Base-by-base conservation (phyloP, 2,797 vertebrate species). In the Tenualosa ilisha region DNA sequence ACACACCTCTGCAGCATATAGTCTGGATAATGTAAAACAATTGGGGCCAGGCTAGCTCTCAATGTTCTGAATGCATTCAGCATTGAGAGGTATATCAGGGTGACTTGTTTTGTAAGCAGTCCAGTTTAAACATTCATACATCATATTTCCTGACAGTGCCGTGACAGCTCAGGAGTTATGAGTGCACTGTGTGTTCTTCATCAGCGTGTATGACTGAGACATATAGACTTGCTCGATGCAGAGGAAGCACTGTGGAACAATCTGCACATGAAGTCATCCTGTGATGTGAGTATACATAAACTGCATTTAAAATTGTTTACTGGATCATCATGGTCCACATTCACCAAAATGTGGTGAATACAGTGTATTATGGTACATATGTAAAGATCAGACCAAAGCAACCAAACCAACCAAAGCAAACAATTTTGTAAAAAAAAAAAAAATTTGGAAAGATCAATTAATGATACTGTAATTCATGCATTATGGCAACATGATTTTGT, bases 81-180 rank as follows among this genome's bases (percentile, higher is more conserved):
- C 56, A 85, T 87, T 31, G 40, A 90, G 88, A 93, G 89, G 91
- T 84, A 92, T 87, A 72, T 92, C 92, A 94, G 90, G 87, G 26
- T 85, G 92, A 88, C 83, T 91, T 93, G 92, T 94, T 94, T 92
- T 92, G 93, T 91, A 94, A 94, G 90, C 89, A 92, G 84, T 82
- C 85, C 53, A 54, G 86, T 92, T 85, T 86, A 89, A 93, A 92
- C 88, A 89, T 85, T 86, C 91, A 91, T 90, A 86, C 81, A 88
- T 91, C 90, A 92, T 81, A 88, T 83, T 81, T 84, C 37, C 81
- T 50, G 84, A 85, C 84, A 87, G 5, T 72, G 22, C 54, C 53
- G 82, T 24, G 86, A 89, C 84, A 84, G 82, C 82, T 83, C 81
- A 68, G 17, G 6, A 85, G 89, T 86, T 89, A 89, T 86, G 87